Evolutionary conservation across 2,888 invertebrate genomes (phyloP), one percentile per base, ranked within the genome.

Genomic region (Kuschelorhynchus macadamiae): DNA sequence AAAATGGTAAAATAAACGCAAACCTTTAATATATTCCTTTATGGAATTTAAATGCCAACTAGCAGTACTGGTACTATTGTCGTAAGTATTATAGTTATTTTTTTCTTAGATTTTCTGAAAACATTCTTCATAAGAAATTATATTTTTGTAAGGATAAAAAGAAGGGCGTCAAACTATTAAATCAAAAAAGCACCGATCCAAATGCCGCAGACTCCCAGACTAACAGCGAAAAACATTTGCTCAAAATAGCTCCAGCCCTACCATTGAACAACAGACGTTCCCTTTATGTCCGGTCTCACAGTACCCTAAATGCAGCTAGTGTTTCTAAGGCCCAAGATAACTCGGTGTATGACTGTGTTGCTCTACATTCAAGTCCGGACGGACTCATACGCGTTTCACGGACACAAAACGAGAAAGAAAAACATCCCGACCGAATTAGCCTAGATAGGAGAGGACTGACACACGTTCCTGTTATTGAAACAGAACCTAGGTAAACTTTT

Each of bases 401-500:
- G 75, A 87, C 89, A 74, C 86, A 87, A 75, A 90, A 91, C 79
- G 95, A 95, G 80, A 91, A 92, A 81, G 92, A 93, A 78, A 90
- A 91, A 77, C 88, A 93, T 80, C 94, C 95, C 11, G 96, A 97
- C 82, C 88, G 95, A 78, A 93, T 97, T 77, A 94, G 93, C 79
- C 87, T 96, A 61, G 96, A 97, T 83, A 88, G 93, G 77, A 86
- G 93, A 61, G 95, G 95, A 25, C 85, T 96, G 59, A 92, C 92
- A n/a, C 88, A 90, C 18, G 90, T 96, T 78, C 96, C 96, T 0
- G 86, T 90, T 70, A 90, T 96, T 76, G 91, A 93, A 70, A 92
- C 92, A 56, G 95, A 95, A 80, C 71, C 74, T 55, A 74, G 61
- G 67, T 71, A 52, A 32, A 50, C 3, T 1, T 1, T 3, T 44